Conservation (phyloP, 2,113 vertebrate genomes). For the Petroica traversi region DNA sequence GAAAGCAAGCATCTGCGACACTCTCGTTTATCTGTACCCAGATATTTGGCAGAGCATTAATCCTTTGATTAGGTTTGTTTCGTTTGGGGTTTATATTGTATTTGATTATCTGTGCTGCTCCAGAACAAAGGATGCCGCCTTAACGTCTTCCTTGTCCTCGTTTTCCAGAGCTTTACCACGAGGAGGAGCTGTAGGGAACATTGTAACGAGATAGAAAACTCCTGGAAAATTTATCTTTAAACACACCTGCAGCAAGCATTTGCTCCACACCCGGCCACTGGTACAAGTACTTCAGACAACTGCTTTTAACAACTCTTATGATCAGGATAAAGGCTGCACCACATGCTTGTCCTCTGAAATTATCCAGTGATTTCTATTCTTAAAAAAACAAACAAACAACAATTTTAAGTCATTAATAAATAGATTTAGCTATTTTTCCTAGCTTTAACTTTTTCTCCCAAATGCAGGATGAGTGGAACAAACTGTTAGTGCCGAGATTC, state of each 20-base stretch:
- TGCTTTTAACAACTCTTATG: not conserved
- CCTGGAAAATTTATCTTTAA: not conserved
- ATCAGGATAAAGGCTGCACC: not conserved
- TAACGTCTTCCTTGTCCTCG: not conserved
- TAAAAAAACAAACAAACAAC: too few relatives aligned
- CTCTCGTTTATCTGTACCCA: not conserved
- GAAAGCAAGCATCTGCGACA: not conserved
- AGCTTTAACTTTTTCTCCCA: not conserved
- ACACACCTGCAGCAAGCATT: rapidly evolving
- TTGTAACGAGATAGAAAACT: rapidly evolving
- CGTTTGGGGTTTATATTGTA: not conserved
- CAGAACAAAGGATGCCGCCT: not conserved
- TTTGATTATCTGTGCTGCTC: not conserved
- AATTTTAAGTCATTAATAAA: not conserved
- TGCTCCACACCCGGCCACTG: not conserved
- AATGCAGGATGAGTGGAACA: not conserved
- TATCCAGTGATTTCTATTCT: not conserved
- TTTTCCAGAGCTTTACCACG: not conserved
- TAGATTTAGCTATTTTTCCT: not conserved
- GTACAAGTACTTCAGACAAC: not conserved
- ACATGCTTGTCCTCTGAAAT: not conserved
- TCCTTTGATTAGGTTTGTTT: not conserved
- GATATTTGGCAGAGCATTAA: not conserved
- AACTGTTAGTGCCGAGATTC: not conserved
- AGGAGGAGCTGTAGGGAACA: not conserved